Base-by-base conservation (phyloP, 2,113 vertebrate genomes). In the Bubalus kerabau region DNA sequence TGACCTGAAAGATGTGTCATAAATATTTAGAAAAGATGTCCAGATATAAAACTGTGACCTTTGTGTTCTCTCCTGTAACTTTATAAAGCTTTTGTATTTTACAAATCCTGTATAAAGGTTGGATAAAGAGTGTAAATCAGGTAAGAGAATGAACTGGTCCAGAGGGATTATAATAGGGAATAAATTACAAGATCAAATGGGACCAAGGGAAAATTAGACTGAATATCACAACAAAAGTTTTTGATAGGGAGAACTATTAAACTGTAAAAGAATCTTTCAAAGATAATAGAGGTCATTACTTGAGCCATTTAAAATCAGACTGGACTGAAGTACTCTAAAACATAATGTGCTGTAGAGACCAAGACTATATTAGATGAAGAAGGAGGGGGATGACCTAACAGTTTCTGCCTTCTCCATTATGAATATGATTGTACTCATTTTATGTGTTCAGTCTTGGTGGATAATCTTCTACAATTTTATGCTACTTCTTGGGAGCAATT, bases 381-480 rank as follows among this genome's bases (percentile, higher is more conserved):
- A 83, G 74, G 62, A 86, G 36, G 78, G 26, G 52, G 54, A 64
- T 92, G 95, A 90, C n/a, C 57, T 95, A 52, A 87, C 86, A 83
- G 87, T 81, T 84, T 85, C 64, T 82, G 19, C 30, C 2, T 2
- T 95, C 85, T 95, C 64, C 21, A 21, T 92, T 46, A 91, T 81
- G 93, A 67, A 83, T 82, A 78, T 87, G 95, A 97, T 90, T 92
- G 83, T 71, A 43, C 76, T 98, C 93, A 95, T 94, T 97, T 94
- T 97, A 43, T 90, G 80, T 91, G 57, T 87, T 97, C 60, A 62
- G 54, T 94, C 83, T 90, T 78, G 59, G 56, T 90, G 32, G 80
- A 90, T 95, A 94, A 94, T 97, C 96, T 94, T 93, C 74, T 56
- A 52, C 94, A 96, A 97, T 95, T 97, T 97, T 95, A 74, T 95